Percentiles rank a stretch among this genome's conserved stretches.
These are phyloP conservation scores for Eira barbara DNA, from an alignment of 2,113 vertebrate genomes.

Conservation along the genomic window DNA sequence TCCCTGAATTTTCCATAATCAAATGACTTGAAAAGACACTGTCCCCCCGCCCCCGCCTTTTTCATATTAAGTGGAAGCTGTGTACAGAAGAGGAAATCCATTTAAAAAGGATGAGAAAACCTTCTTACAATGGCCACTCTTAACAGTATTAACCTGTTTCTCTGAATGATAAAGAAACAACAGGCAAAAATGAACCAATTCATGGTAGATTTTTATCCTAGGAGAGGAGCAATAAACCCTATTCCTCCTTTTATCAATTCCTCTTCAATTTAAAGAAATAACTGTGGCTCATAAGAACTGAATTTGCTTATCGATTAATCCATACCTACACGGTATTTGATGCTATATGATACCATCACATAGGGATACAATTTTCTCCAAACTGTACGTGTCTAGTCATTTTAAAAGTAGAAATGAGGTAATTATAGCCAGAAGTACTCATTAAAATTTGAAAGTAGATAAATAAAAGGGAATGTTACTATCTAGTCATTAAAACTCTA, in stretches of 20 bases:
- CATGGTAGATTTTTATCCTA: neutral
- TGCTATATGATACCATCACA: neutral
- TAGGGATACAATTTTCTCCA: neutral
- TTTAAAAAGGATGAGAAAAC: fast-evolving
- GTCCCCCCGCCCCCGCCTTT: fast-evolving
- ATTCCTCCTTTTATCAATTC: no score
- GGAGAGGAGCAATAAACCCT: neutral
- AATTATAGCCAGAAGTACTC: constrained; percentile 56
- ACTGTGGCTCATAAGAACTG: neutral
- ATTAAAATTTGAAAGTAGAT: constrained; percentile 58
- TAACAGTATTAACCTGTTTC: neutral
- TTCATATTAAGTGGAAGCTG: neutral
- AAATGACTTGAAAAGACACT: neutral
- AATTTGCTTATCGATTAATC: neutral
- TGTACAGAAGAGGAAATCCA: neutral
- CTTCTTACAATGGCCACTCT: neutral
- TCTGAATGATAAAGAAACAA: neutral
- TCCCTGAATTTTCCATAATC: neutral
- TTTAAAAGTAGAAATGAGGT: constrained; percentile 37
- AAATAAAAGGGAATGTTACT: neutral
- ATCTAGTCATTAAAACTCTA: constrained; percentile 55
- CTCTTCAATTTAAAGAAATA: neutral
- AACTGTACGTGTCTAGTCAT: neutral
- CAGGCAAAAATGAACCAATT: neutral
- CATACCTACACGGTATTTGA: neutral